These are phyloP conservation scores for Macaca mulatta DNA, from an alignment of 2,113 vertebrate genomes.

Conservation along the genomic window DNA sequence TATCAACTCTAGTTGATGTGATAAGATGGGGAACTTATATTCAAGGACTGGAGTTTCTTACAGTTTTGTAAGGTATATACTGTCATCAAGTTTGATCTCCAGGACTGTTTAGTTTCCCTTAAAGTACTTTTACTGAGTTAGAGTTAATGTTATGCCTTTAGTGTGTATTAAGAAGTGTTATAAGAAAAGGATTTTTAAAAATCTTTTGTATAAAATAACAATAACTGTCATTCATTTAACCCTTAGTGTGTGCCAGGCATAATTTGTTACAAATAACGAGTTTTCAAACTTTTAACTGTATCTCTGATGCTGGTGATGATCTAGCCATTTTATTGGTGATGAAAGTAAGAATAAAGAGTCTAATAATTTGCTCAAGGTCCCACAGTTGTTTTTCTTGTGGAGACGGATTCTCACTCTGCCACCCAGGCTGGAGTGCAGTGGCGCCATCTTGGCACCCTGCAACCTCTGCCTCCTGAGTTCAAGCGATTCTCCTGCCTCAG, in stretches of 20 bases:
- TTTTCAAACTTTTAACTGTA: background rate
- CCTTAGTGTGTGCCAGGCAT: background rate
- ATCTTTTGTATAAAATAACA: background rate
- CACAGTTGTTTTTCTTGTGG: background rate
- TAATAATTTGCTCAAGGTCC: background rate
- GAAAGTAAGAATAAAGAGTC: background rate
- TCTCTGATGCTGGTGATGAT: background rate
- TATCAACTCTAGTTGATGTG: background rate
- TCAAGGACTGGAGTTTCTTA: background rate
- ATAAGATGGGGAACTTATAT: background rate
- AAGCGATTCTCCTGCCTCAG: too few relatives aligned
- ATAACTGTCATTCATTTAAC: background rate
- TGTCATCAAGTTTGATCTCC: background rate
- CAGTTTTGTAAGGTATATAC: background rate
- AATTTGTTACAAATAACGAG: background rate
- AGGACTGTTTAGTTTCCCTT: conserved; percentile 8
- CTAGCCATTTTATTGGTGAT: background rate
- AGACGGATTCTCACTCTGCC: too few relatives aligned
- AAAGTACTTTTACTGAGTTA: conserved; percentile 6
- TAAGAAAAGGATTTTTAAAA: background rate
- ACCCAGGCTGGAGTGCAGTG: too few relatives aligned
- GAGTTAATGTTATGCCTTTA: background rate
- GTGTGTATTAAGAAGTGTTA: background rate
- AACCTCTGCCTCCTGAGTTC: too few relatives aligned
- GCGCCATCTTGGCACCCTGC: too few relatives aligned